Evolutionary conservation across 2,888 invertebrate genomes (phyloP).

Genomic region (Drosophila affinis): DNA sequence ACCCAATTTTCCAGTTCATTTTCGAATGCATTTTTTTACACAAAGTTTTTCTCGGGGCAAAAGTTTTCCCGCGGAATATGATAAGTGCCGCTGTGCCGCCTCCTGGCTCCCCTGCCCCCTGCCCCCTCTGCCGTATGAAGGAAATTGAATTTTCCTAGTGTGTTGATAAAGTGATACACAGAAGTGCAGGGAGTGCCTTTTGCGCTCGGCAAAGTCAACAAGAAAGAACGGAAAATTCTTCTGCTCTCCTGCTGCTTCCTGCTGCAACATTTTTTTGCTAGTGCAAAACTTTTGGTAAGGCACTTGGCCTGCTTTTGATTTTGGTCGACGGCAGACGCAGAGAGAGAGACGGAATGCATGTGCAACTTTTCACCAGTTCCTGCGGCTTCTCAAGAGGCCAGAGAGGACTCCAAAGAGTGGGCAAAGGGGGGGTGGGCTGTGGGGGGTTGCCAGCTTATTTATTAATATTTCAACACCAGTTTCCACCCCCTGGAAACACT

Average conservation of each 20-base stretch:
- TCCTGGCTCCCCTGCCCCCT: background rate
- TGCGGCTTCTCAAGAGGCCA: slow-evolving; percentile 31
- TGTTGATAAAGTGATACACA: slow-evolving; percentile 71
- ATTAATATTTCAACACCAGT: slow-evolving; percentile 56
- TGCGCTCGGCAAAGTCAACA: slow-evolving; percentile 54
- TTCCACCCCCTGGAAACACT: background rate
- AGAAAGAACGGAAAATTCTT: slow-evolving; percentile 53
- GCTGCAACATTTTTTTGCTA: slow-evolving; percentile 41
- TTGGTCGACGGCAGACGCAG: slow-evolving; percentile 11
- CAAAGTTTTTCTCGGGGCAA: slow-evolving; percentile 37
- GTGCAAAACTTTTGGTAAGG: slow-evolving; percentile 60
- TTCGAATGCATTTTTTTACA: slow-evolving; percentile 49
- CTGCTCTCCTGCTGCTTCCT: slow-evolving; percentile 23
- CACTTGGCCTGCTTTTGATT: slow-evolving; percentile 53
- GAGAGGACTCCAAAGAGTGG: background rate
- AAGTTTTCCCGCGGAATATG: slow-evolving; percentile 61
- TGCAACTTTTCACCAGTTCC: slow-evolving; percentile 27
- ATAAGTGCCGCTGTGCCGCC: slow-evolving; percentile 62
- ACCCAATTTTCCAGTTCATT: slow-evolving; percentile 27
- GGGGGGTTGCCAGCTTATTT: slow-evolving; percentile 46
- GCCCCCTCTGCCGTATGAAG: slow-evolving; percentile 43
- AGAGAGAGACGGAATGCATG: slow-evolving; percentile 29
- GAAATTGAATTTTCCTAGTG: slow-evolving; percentile 72
- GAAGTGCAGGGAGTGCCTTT: slow-evolving; percentile 5
- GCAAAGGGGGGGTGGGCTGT: background rate